Conservation (phyloP, 2,113 vertebrate species). For the Chitala chitala region DNA sequence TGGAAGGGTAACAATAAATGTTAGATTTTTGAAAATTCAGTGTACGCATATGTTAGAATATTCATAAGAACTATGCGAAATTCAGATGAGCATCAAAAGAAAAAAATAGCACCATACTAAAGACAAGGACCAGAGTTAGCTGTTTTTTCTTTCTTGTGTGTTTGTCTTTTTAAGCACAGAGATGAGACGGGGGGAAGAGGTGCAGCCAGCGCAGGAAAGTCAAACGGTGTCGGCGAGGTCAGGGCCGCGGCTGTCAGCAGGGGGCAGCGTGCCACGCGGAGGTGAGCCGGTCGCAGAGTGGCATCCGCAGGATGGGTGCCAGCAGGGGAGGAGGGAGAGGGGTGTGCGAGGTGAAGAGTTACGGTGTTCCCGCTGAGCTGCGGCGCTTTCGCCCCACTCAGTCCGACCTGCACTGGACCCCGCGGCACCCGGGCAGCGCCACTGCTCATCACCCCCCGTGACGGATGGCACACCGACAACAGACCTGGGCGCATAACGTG, state of each 20-base stretch:
- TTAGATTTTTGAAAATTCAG: too few species aligned
- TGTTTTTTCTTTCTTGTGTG: background rate
- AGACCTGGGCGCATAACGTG: constrained; percentile 42
- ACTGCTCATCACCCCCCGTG: constrained; percentile 24
- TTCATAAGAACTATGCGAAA: too few species aligned
- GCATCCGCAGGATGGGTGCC: background rate
- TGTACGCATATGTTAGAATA: too few species aligned
- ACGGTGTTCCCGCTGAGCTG: background rate
- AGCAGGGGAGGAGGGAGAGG: too few species aligned
- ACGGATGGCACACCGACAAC: constrained; percentile 25
- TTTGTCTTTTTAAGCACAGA: background rate
- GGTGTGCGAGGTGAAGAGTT: background rate
- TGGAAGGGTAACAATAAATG: background rate
- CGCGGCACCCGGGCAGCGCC: background rate
- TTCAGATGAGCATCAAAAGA: too few species aligned
- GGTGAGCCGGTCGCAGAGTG: background rate
- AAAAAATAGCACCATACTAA: background rate
- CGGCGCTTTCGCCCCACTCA: background rate
- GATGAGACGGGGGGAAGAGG: background rate
- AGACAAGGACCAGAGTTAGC: background rate
- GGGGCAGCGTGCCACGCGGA: background rate
- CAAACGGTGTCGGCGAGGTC: constrained; percentile 3
- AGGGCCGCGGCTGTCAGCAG: background rate
- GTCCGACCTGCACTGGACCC: background rate
- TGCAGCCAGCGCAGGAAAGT: background rate